Conservation (phyloP, 2,888 invertebrate genomes). For the Pollenia angustigena region DNA sequence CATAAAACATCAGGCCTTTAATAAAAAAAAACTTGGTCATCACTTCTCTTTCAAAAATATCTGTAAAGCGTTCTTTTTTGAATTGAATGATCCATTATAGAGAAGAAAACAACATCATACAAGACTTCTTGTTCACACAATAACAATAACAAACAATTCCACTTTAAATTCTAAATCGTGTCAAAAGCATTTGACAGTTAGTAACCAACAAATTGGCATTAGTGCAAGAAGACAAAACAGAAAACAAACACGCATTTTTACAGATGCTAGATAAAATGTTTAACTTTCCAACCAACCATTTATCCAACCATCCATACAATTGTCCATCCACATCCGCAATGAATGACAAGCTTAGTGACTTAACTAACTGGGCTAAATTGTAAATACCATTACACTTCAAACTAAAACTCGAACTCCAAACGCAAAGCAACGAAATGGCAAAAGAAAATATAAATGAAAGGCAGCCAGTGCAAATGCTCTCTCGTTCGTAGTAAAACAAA, state of each 20-base stretch:
- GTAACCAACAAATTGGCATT: slow-evolving; percentile 64
- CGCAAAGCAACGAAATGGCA: background rate
- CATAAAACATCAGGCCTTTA: no score
- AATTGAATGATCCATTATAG: slow-evolving; percentile 10
- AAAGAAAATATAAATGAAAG: slow-evolving; percentile 14
- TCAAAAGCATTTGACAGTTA: slow-evolving; percentile 66
- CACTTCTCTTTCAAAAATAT: background rate
- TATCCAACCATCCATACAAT: slow-evolving; percentile 2
- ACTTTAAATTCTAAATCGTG: slow-evolving; percentile 63
- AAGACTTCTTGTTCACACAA: slow-evolving; percentile 6
- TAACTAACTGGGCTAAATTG: slow-evolving; percentile 66
- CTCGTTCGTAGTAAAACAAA: slow-evolving; percentile 16
- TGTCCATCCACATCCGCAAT: slow-evolving; percentile 54
- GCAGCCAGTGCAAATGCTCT: slow-evolving; percentile 14
- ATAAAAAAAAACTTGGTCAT: background rate
- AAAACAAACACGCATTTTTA: slow-evolving; percentile 3
- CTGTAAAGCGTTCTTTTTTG: background rate
- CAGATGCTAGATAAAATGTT: slow-evolving; percentile 35
- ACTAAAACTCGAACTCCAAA: background rate
- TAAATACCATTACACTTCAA: slow-evolving; percentile 60
- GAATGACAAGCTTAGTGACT: slow-evolving; percentile 66
- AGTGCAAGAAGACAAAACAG: slow-evolving; percentile 29
- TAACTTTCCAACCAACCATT: slow-evolving; percentile 15
- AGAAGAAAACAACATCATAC: slow-evolving; percentile 2
- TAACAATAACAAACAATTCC: slow-evolving; percentile 23